These are phyloP conservation scores for Oceanites oceanicus DNA, from an alignment of 2,113 vertebrate genomes.

Conservation along the genomic window DNA sequence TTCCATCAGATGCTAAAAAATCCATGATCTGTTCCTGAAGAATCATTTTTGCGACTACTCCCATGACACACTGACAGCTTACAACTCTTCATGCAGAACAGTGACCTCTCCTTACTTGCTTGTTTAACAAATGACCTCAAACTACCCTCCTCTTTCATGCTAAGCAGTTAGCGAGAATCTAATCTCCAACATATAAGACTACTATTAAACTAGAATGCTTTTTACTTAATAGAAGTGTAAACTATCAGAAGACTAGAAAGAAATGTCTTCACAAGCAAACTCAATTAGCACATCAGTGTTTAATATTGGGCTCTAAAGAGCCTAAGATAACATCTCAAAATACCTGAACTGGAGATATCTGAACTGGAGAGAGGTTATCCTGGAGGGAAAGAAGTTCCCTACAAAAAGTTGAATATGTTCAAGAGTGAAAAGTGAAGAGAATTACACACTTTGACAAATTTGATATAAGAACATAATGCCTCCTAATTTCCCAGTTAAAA, in stretches of 20 bases:
- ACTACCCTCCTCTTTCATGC: background rate
- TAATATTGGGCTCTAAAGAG: background rate
- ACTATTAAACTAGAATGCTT: background rate
- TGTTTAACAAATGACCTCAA: background rate
- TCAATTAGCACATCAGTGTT: background rate
- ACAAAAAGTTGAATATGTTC: accelerated
- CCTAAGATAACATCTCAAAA: background rate
- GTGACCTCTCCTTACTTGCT: background rate
- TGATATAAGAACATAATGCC: background rate
- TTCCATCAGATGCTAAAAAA: background rate
- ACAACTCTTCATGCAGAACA: background rate
- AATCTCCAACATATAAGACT: background rate
- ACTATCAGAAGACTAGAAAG: background rate
- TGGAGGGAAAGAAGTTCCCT: background rate
- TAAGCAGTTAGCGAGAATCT: background rate
- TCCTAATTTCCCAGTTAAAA: background rate
- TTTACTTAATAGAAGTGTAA: background rate
- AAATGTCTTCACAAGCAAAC: background rate
- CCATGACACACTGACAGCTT: background rate
- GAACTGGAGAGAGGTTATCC: background rate
- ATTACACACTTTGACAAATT: background rate
- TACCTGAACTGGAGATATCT: background rate
- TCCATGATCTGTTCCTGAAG: background rate
- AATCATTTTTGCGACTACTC: background rate
- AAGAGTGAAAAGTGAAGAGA: background rate